phyloP scores from a whole-genome alignment of 2,888 invertebrate species.

The Aphidoletes aphidimyza region DNA sequence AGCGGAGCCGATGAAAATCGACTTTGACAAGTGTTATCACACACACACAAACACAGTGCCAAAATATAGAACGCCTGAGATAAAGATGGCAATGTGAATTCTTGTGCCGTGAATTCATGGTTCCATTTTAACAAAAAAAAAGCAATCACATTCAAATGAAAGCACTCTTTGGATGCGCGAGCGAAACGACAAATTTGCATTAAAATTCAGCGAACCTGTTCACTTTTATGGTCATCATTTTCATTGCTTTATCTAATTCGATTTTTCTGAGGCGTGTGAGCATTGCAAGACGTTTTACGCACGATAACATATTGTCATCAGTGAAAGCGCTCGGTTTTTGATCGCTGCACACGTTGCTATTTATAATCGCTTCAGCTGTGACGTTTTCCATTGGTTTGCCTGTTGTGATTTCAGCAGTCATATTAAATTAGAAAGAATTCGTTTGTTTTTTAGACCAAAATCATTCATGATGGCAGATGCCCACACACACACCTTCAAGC shows the following conservation, averaged over 20 bases:
- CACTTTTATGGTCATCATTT: constrained; percentile 42
- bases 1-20: background rate
- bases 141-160: background rate
- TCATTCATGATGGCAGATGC: too few species aligned
- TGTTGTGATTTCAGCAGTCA: too few species aligned
- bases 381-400: background rate
- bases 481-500: too few species aligned
- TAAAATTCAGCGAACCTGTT: background rate
- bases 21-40: background rate
- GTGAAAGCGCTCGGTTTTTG: background rate
- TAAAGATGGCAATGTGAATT: background rate
- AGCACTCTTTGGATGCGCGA: background rate
- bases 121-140: background rate
- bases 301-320: constrained; percentile 49
- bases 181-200: background rate
- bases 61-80: too few species aligned
- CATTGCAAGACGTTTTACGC: constrained; percentile 9
- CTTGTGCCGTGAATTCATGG: constrained; percentile 32
- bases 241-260: constrained; percentile 38
- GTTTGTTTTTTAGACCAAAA: too few species aligned
- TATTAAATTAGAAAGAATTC: too few species aligned
- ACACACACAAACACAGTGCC: background rate
- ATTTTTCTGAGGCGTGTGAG: too few species aligned
- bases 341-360: constrained; percentile 22
- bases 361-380: background rate